Percentiles rank a stretch among this genome's conserved stretches.
Evolutionary conservation across 2,797 vertebrate species (phyloP).

Genomic region (Tokudaia tokunoshimensis): DNA sequence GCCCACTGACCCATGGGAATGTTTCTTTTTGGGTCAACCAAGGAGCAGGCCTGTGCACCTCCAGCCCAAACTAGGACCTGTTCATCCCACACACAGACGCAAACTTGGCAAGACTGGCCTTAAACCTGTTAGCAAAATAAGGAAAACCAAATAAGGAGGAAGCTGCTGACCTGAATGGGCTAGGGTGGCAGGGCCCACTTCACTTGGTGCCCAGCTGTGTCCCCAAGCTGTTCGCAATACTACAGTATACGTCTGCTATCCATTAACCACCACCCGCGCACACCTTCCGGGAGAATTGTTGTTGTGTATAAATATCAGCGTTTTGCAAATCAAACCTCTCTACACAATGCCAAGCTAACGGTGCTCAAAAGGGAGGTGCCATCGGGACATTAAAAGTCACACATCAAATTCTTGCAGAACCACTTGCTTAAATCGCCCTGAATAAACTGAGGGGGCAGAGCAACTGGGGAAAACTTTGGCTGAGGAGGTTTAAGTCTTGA

Average conservation of each 20-base stretch:
- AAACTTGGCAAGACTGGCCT: conserved; percentile 38
- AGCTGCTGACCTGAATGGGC: neutral
- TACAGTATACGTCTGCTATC: neutral
- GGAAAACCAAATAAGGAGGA: conserved; percentile 44
- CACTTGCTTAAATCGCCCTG: conserved; percentile 25
- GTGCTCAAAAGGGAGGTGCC: neutral
- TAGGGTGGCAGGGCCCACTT: neutral
- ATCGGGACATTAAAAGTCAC: conserved; percentile 45
- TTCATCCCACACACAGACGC: neutral
- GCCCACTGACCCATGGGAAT: neutral
- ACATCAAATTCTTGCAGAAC: conserved; percentile 29
- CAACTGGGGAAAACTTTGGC: conserved; percentile 74
- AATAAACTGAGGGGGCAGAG: neutral
- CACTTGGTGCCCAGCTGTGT: neutral
- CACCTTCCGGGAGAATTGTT: neutral
- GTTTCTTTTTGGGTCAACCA: neutral
- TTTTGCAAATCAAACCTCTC: conserved; percentile 33
- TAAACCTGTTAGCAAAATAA: conserved; percentile 70
- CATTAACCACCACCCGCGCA: neutral
- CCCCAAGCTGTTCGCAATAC: conserved; percentile 17
- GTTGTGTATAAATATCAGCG: conserved; percentile 1
- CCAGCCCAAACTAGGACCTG: neutral
- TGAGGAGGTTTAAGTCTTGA: conserved; percentile 25
- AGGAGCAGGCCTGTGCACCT: neutral
- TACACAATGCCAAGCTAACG: conserved; percentile 16